Conservation (phyloP, 2,888 invertebrate species). For the Esperia sulphurella region DNA sequence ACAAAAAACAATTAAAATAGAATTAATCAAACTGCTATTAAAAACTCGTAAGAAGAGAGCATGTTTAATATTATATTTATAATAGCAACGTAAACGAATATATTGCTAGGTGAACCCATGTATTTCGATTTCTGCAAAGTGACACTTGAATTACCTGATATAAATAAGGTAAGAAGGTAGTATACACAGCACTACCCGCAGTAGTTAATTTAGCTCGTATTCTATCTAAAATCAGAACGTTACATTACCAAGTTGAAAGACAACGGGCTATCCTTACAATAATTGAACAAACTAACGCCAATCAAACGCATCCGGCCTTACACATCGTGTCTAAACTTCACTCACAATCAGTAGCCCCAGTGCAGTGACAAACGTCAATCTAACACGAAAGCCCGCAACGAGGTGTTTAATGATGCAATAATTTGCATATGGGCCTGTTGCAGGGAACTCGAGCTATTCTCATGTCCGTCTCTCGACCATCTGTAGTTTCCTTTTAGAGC, state of each 20-base stretch:
- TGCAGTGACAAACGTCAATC: conserved; percentile 50
- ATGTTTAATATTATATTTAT: no score
- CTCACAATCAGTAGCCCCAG: conserved; percentile 13
- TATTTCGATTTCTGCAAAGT: no score
- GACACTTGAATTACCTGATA: no score
- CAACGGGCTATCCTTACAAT: conserved; percentile 27
- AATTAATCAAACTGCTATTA: not conserved
- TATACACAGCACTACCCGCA: no score
- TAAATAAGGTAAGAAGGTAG: no score
- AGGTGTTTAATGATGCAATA: conserved; percentile 77
- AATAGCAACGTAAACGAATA: no score
- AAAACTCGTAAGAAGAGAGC: no score
- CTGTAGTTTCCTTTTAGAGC: conserved; percentile 54
- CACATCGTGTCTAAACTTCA: conserved; percentile 41
- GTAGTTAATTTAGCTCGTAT: not conserved
- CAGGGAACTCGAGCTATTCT: conserved; percentile 59
- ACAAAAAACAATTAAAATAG: not conserved
- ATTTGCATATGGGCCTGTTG: conserved; percentile 71
- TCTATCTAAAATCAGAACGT: conserved; percentile 5
- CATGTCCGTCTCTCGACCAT: conserved; percentile 57
- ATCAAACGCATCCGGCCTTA: conserved; percentile 65
- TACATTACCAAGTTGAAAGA: conserved; percentile 7
- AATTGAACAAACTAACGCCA: conserved; percentile 62
- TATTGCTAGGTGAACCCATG: no score
- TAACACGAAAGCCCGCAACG: conserved; percentile 58